These are phyloP conservation scores for Gobio occitaniae DNA, from an alignment of 2,797 vertebrate genomes.

Conservation along the genomic window DNA sequence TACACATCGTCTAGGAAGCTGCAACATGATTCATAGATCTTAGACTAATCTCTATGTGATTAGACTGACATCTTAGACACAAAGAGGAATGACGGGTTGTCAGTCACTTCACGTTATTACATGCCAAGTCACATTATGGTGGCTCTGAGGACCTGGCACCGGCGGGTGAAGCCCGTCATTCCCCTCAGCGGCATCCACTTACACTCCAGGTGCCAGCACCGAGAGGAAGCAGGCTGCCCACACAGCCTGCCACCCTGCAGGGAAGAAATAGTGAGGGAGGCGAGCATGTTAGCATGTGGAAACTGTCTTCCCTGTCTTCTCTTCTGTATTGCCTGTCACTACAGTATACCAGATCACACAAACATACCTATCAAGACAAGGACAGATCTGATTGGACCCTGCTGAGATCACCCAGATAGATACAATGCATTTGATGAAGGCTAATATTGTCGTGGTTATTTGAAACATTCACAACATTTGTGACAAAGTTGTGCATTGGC, in stretches of 20 bases:
- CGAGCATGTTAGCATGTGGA: conserved; percentile 53
- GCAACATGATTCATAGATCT: conserved; percentile 24
- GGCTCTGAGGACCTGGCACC: conserved; percentile 34
- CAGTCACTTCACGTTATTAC: conserved; percentile 54
- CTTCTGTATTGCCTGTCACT: conserved; percentile 48
- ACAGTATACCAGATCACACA: conserved; percentile 34
- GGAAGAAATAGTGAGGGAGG: conserved; percentile 25
- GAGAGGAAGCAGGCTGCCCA: conserved; percentile 35
- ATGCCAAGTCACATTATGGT: conserved; percentile 55
- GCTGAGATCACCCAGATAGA: conserved; percentile 2
- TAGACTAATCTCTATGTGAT: conserved; percentile 17
- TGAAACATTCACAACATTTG: conserved; percentile 31
- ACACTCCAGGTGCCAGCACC: conserved; percentile 51
- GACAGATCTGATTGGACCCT: conserved; percentile 27
- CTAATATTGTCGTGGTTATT: background rate
- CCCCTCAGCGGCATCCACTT: conserved; percentile 27
- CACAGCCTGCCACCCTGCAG: conserved; percentile 35
- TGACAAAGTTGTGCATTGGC: background rate
- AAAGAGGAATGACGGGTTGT: conserved; percentile 50
- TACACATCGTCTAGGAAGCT: conserved; percentile 1
- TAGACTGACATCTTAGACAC: conserved; percentile 24
- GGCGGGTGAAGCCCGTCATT: conserved; percentile 34
- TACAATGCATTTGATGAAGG: conserved; percentile 1
- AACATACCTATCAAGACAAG: conserved; percentile 28
- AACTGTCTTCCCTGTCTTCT: conserved; percentile 44